A percentile compares a stretch with the other conserved stretches of the same genome.
These are phyloP conservation scores for Genyomyrus donnyi DNA, from an alignment of 2,113 vertebrate species.

Conservation along the genomic window DNA sequence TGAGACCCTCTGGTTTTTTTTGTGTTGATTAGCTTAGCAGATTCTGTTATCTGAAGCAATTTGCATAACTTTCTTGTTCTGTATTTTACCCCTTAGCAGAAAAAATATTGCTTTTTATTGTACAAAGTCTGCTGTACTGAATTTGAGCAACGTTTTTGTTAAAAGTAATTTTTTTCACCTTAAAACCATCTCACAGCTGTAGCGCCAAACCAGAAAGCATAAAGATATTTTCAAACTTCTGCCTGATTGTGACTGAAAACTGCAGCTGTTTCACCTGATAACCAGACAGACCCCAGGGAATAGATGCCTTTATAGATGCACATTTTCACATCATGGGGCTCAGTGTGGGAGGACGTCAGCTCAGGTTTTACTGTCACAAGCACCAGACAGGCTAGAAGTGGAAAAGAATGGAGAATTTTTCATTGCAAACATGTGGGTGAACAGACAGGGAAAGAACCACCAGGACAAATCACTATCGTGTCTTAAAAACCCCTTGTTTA, in stretches of 20 bases:
- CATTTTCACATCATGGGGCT: background rate
- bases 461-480: background rate
- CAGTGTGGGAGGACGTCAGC: background rate
- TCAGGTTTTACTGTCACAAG: background rate
- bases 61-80: background rate
- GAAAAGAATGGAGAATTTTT: background rate
- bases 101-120: background rate
- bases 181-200: background rate
- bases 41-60: background rate
- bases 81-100: background rate
- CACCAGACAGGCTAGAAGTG: background rate
- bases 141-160: background rate
- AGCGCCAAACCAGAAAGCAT: background rate
- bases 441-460: background rate
- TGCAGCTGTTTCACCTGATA: background rate
- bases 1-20: background rate
- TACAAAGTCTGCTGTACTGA: background rate
- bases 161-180: background rate
- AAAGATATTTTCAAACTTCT: background rate
- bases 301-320: background rate
- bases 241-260: background rate
- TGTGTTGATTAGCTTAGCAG: background rate
- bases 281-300: background rate
- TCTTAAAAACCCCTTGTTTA: background rate
- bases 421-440: background rate